Evolutionary conservation across 1,140 invertebrate species (phyloP), one percentile per base, ranked within the genome.

Genomic region (Monochamus saltuarius): DNA sequence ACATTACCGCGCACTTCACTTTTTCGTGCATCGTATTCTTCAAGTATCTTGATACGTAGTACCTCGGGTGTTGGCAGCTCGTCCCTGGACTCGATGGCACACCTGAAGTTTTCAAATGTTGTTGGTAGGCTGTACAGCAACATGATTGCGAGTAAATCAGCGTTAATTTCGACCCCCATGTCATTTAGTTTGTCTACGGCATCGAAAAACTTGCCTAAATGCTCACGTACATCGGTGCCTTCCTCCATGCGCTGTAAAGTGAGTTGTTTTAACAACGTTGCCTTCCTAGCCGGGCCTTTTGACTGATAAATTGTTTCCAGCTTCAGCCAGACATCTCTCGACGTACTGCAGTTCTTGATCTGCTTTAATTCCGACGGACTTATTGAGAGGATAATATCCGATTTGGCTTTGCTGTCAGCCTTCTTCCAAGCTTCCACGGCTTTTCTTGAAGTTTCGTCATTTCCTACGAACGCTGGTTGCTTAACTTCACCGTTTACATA

Each of bases 101-200:
- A 70, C 11, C 66, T 45, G 42, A 71, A 73, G 39, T 66, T 69
- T 49, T 74, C 67, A 50, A 50, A 74, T 4, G 35, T 64, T 0
- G 45, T 57, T 7, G 69, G 72, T 4, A 69, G 38, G 49, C 69
- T 73, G 35, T 72, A 67, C 6, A 7, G 73, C 9, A 72, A 45
- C 35, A 73, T 52, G 13, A 73, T 68, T 6, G 64, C 16, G 6
- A 71, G 19, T 38, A 71, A 17, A 55, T 73, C 66, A 9, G 63
- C 45, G 14, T 56, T 51, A 1, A 66, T 66, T 4, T 53, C 37
- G 11, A 73, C 17, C 0, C 67, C 56, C 43, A 73, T 62, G 34
- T 66, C 65, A 13, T 55, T 36, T 10, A 74, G 53, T 64, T 64
- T 66, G 38, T 73, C 69, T 7, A 69, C 66, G 1, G 62, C n/a